phyloP scores from a whole-genome alignment of 1,140 invertebrate genomes.

The Lanistes nyassanus region DNA sequence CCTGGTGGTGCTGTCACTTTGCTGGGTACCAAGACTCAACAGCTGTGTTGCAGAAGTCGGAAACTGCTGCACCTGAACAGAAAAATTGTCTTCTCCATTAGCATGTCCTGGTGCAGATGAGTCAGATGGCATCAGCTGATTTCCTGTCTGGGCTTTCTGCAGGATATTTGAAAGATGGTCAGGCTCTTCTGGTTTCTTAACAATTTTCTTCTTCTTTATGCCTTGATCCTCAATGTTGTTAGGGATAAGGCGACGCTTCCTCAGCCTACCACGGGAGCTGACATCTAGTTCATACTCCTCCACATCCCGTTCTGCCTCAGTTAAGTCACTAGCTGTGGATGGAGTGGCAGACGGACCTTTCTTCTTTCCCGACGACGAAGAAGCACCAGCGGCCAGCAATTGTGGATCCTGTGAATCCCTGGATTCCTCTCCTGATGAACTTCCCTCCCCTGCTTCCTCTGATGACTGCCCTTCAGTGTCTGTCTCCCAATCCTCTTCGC shows the following conservation, averaged over 20 bases:
- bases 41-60: no score
- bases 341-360: conserved; percentile 10
- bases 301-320: conserved; percentile 23
- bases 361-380: not conserved
- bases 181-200: conserved; percentile 26
- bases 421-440: conserved; percentile 7
- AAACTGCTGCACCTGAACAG: no score
- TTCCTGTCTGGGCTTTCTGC: not conserved
- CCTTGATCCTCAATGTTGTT: conserved; percentile 56
- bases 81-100: no score
- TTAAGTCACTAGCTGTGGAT: conserved; percentile 9
- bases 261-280: conserved; percentile 55
- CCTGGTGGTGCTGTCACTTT: no score
- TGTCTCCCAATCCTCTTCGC: conserved; percentile 26
- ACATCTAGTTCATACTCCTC: conserved; percentile 49
- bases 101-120: no score
- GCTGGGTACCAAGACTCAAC: no score
- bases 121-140: not conserved
- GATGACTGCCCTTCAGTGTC: conserved; percentile 23
- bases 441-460: not conserved
- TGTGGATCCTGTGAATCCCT: conserved; percentile 9
- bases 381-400: not conserved
- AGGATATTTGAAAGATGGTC: conserved; percentile 12
- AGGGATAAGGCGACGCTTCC: conserved; percentile 59
- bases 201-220: conserved; percentile 41